Evolutionary conservation across 2,888 invertebrate genomes (phyloP).

Genomic region (Drosophila barbarae): DNA sequence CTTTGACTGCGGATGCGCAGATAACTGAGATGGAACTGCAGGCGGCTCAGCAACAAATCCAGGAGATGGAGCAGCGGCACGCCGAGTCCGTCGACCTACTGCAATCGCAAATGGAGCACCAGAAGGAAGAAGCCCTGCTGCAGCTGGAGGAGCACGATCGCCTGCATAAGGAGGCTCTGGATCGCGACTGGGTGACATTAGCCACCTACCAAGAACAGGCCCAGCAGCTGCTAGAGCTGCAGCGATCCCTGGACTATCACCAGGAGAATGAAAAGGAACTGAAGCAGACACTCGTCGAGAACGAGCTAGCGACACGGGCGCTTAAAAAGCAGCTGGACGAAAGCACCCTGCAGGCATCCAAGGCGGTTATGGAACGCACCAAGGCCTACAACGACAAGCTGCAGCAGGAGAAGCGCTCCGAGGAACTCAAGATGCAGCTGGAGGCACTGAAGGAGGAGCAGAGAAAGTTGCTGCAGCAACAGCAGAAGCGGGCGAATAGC

Average conservation of each 20-base stretch:
- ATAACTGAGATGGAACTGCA: constrained; percentile 73
- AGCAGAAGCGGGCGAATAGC: constrained; percentile 41
- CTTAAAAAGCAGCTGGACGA: constrained; percentile 86
- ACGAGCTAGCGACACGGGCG: constrained; percentile 81
- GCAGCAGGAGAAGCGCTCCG: constrained; percentile 81
- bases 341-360: constrained; percentile 86
- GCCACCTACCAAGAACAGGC: constrained; percentile 81
- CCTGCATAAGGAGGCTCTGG: constrained; percentile 80
- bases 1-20: constrained; percentile 70
- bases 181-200: constrained; percentile 82
- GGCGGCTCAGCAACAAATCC: constrained; percentile 69
- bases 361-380: constrained; percentile 86
- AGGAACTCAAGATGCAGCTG: constrained; percentile 66
- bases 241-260: constrained; percentile 77
- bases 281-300: constrained; percentile 75
- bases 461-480: constrained; percentile 63
- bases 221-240: constrained; percentile 80
- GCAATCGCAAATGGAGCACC: constrained; percentile 55
- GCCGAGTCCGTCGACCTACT: constrained; percentile 70
- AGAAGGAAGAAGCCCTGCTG: constrained; percentile 56
- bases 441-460: constrained; percentile 60
- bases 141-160: constrained; percentile 68
- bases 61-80: constrained; percentile 69
- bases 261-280: constrained; percentile 80
- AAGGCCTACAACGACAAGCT: constrained; percentile 86